Base-by-base conservation (phyloP, 2,113 vertebrate genomes). In the Channa argus region DNA sequence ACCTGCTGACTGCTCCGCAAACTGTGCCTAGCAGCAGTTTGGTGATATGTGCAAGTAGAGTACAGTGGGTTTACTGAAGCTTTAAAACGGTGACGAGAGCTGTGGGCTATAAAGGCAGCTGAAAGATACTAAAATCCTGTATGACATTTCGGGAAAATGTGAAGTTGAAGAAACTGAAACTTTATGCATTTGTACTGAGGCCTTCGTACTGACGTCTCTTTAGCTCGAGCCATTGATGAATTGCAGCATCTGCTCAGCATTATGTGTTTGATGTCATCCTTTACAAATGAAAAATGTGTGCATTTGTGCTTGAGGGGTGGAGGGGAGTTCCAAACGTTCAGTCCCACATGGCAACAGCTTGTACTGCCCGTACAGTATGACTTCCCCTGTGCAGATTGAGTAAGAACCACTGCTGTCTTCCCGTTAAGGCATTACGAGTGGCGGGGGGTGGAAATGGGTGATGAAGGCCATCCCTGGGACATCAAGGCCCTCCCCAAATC, bases 401-500 rank as follows among this genome's bases (percentile, higher is more conserved):
- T 43, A 55, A 77, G 66, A 73, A 6, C 55, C 0, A 1, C 68
- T 41, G 8, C 49, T 14, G 46, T 63, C 14, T 83, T 86, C 72
- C 78, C 24, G 66, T 64, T 73, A 65, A 60, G 44, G n/a, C 53
- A 71, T 68, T 65, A 74, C 70, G 33, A 72, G 61, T 45, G 13
- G 12, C 0, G 4, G 33, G 46, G 73, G 67, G n/a, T 38, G 68
- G 71, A 66, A 71, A 66, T 79, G 47, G 5, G n/a, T 49, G 70
- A 82, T 69, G 62, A 65, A 62, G 65, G 75, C 56, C 60, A 84
- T 89, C 71, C 72, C 3, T 64, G 80, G 63, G 67, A 87, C 88
- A 87, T 90, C 77, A 88, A 86, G 82, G 84, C 67, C 10, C 77
- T 59, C 45, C 52, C 44, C 14, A 80, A 88, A 92, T 84, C 13